Conservation (phyloP, 1,140 invertebrate genomes). For the Holcopasites calliopsidis region DNA sequence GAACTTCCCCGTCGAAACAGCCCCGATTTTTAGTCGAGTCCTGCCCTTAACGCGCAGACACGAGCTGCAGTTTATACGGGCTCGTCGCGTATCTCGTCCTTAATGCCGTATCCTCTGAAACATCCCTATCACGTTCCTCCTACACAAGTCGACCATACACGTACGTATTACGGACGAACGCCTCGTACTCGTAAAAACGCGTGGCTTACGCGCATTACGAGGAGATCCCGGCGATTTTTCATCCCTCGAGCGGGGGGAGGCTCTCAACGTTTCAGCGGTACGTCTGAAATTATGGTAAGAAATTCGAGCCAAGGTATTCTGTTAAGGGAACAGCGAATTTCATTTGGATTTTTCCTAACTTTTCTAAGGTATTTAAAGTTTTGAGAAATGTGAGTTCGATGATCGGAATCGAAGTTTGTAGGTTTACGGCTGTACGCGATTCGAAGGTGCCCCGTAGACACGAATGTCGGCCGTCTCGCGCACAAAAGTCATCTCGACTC, state of each 20-base stretch:
- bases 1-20: background rate
- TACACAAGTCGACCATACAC: constrained; percentile 17
- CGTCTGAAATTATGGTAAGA: background rate
- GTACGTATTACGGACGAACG: constrained; percentile 11
- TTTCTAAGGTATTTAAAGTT: no score
- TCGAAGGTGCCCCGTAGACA: no score
- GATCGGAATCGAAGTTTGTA: background rate
- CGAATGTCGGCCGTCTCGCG: constrained; percentile 1
- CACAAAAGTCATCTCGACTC: constrained; percentile 50
- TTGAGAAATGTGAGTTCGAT: no score
- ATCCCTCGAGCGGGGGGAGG: background rate
- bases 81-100: constrained; percentile 13
- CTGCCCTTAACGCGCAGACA: constrained; percentile 34
- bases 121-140: constrained; percentile 23
- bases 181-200: constrained; percentile 43
- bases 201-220: constrained; percentile 38
- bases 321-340: no score
- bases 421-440: no score
- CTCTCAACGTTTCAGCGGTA: background rate
- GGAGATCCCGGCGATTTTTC: constrained; percentile 38
- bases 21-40: constrained; percentile 50
- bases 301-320: no score
- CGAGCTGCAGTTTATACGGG: constrained; percentile 36
- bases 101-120: constrained; percentile 25
- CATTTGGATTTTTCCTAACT: no score